Percentiles rank a stretch among this genome's conserved stretches.
phyloP scores from a whole-genome alignment of 2,888 invertebrate species.

The Thyatira batis region DNA sequence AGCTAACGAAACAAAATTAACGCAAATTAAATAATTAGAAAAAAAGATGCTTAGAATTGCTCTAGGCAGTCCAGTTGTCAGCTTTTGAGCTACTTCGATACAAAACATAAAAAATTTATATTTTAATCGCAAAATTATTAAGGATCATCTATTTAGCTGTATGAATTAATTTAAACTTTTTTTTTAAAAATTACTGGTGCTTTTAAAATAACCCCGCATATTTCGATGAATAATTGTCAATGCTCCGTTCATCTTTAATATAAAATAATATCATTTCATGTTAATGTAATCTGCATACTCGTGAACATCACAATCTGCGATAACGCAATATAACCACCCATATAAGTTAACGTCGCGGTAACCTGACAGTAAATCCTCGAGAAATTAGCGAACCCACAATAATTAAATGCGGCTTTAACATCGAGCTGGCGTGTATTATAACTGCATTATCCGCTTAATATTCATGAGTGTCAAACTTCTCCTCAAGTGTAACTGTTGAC shows the following conservation, averaged over 20 bases:
- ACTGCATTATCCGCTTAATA: constrained; percentile 76
- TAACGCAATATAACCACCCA: constrained; percentile 30
- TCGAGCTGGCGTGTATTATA: constrained; percentile 59
- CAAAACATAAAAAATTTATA: background rate
- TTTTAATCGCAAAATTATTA: no score
- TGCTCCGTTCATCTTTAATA: no score
- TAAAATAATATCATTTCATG: no score
- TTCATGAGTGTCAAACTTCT: constrained; percentile 71
- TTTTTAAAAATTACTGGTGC: no score
- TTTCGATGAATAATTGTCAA: no score
- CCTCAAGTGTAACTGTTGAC: constrained; percentile 60
- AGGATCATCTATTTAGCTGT: no score
- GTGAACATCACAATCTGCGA: constrained; percentile 4
- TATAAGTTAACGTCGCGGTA: constrained; percentile 15
- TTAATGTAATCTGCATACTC: background rate
- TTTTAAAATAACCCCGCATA: no score
- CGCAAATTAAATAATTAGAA: constrained; percentile 45
- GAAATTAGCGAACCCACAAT: constrained; percentile 45
- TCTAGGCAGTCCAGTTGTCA: no score
- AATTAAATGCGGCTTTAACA: constrained; percentile 61
- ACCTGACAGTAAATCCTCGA: constrained; percentile 37
- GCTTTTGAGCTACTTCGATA: background rate
- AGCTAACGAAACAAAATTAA: constrained; percentile 56
- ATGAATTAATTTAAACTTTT: no score
- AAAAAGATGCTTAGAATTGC: constrained; percentile 29